Evolutionary conservation across 2,113 vertebrate species (phyloP), one percentile per base, ranked within the genome.

Genomic region (Ancistrus triradiatus): DNA sequence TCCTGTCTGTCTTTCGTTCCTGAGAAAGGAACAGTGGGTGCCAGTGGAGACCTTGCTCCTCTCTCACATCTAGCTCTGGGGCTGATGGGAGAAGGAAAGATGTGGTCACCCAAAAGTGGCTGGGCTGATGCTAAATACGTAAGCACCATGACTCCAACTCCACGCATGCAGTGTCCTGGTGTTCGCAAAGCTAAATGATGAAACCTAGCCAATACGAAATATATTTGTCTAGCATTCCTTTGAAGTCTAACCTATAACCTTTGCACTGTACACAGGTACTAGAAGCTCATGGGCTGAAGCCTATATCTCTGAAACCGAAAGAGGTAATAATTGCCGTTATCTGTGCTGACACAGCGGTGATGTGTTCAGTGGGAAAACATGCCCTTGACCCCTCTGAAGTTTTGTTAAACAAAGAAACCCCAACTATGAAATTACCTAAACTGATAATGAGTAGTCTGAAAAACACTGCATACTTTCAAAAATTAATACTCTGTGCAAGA

Each of bases 51-150:
- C 74, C 89, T 99, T 8, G 95, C 95, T 0, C 97, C 95, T 0
- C 93, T 98, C 40, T 91, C 96, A 72, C 97, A 98, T 77, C 90
- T 98, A 68, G 93, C 95, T 18, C 84, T 99, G 22, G 97, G 97
- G 37, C 82, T 99, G 38, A 97, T 95, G 78, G 96, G 96, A 78
- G 96, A 99, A 80, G 96, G 96, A 9, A 97, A 93, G 86, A 99
- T 98, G 96, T 99, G 96, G 95, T 99, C 96, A 11, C 96, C 95
- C 0, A 98, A 95, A 81, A 98, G 95, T 40, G 95, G 96, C 56
- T 99, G 96, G 96, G 96, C 96, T 15, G 93, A 99, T 44, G 95
- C 96, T 63, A 99, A 98, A 97, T 98, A 98, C 0, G 95, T 99
- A 91, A 91, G 94, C 28, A 31, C 18, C 13, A 21, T 1, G 27